Evolutionary conservation across 2,797 vertebrate species (phyloP).

Genomic region (Natrix natrix): DNA sequence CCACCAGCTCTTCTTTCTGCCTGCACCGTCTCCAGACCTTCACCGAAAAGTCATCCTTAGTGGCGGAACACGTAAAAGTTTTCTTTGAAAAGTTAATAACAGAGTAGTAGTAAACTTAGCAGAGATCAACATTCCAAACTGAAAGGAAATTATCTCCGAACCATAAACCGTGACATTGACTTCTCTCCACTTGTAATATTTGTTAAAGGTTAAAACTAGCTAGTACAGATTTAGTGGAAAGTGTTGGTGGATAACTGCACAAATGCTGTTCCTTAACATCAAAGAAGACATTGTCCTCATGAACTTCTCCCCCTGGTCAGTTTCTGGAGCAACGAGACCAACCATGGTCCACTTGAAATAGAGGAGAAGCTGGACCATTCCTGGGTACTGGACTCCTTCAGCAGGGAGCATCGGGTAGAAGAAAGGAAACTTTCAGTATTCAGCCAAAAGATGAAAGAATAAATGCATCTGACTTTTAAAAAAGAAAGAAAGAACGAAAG

Average conservation of each 20-base stretch:
- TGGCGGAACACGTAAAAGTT: neutral
- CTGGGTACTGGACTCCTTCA: neutral
- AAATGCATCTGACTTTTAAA: too few relatives aligned
- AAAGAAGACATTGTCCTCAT: neutral
- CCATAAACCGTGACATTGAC: neutral
- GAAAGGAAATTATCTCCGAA: neutral
- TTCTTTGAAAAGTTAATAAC: neutral
- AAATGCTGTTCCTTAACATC: neutral
- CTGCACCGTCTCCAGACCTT: neutral
- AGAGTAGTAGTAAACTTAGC: too few relatives aligned
- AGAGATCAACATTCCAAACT: rapidly evolving
- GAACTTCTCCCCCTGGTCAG: neutral
- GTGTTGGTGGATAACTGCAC: neutral
- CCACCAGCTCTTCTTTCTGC: neutral
- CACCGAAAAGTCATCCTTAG: neutral
- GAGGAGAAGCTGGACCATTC: neutral
- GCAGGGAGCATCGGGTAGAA: neutral
- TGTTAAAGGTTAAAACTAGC: neutral
- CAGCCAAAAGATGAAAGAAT: too few relatives aligned
- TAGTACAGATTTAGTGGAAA: neutral
- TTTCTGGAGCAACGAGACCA: neutral
- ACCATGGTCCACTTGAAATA: neutral
- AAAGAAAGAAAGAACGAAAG: too few relatives aligned
- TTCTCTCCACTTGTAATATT: neutral
- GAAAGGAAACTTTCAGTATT: neutral